These are phyloP conservation scores for Alethe diademata DNA, from an alignment of 2,113 vertebrate genomes.

Conservation along the genomic window DNA sequence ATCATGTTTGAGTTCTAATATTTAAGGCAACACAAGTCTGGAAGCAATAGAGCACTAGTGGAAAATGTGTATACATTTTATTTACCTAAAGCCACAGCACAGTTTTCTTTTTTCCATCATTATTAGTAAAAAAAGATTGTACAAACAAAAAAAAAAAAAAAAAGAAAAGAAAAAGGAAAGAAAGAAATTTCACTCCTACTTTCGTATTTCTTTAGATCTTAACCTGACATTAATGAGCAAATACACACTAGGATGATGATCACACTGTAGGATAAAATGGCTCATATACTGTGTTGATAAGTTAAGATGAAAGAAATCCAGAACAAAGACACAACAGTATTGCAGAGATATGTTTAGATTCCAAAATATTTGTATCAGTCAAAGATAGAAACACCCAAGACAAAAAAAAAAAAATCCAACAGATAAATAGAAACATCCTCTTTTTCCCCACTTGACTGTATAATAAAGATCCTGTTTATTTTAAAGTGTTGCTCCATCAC, in stretches of 20 bases:
- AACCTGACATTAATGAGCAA: constrained; percentile 63
- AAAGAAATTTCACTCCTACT: background rate
- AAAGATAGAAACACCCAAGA: constrained; percentile 65
- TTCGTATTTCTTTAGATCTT: constrained; percentile 34
- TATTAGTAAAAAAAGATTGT: constrained; percentile 29
- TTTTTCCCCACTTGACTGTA: constrained; percentile 42
- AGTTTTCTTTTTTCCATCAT: constrained; percentile 9
- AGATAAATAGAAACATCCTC: constrained; percentile 61
- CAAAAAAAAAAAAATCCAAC: constrained; percentile 30
- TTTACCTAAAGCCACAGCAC: background rate
- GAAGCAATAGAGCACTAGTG: background rate
- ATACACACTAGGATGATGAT: constrained; percentile 62
- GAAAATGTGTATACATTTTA: background rate
- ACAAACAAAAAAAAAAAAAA: background rate
- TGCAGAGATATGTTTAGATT: constrained; percentile 71
- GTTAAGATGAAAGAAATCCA: constrained; percentile 74
- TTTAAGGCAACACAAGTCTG: background rate
- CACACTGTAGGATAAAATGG: constrained; percentile 39
- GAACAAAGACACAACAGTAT: constrained; percentile 73
- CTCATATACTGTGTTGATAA: constrained; percentile 70
- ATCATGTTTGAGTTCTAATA: background rate
- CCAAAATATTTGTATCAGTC: constrained; percentile 76
- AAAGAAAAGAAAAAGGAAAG: background rate
- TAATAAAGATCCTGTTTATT: constrained; percentile 32
- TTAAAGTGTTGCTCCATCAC: constrained; percentile 32